Conservation (phyloP, 2,888 invertebrate species). For the Ophioninae sp. region DNA sequence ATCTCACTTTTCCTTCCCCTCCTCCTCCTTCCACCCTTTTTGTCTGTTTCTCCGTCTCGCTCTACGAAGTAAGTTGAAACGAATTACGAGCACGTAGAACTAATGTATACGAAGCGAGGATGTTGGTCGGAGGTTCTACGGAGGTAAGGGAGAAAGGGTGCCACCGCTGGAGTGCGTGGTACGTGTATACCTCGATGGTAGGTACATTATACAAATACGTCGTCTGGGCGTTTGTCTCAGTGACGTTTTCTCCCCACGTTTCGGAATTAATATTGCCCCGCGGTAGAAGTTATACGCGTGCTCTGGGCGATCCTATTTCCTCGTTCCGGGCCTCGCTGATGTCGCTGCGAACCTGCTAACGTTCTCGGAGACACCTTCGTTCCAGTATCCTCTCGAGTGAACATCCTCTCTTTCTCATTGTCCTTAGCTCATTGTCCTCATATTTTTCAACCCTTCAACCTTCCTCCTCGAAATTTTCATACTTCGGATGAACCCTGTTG, state of each 20-base stretch:
- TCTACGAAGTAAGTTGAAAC: slow-evolving; percentile 46
- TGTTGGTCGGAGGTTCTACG: slow-evolving; percentile 5
- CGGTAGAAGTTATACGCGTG: slow-evolving; percentile 40
- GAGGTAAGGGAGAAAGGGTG: too few species aligned
- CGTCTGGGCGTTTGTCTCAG: slow-evolving; percentile 36
- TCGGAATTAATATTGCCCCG: slow-evolving; percentile 51
- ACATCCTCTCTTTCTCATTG: slow-evolving; percentile 12
- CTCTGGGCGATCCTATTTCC: slow-evolving; percentile 24
- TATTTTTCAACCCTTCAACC: slow-evolving; percentile 1
- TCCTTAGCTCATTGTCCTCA: slow-evolving; percentile 14
- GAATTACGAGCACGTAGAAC: slow-evolving; percentile 49
- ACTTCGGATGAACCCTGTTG: background rate
- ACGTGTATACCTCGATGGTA: too few species aligned
- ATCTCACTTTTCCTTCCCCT: too few species aligned
- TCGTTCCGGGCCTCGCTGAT: slow-evolving; percentile 2
- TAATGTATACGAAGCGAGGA: slow-evolving; percentile 38
- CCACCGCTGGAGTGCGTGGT: background rate
- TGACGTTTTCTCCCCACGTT: slow-evolving; percentile 38
- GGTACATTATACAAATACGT: slow-evolving; percentile 6
- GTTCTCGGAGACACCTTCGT: slow-evolving; percentile 42
- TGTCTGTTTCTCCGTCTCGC: too few species aligned
- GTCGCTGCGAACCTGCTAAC: slow-evolving; percentile 44
- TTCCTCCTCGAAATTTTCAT: slow-evolving; percentile 10
- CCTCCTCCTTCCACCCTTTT: too few species aligned
- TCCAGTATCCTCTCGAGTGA: slow-evolving; percentile 19